Conservation (phyloP, 1,140 invertebrate genomes). For the Zophobas morio region DNA sequence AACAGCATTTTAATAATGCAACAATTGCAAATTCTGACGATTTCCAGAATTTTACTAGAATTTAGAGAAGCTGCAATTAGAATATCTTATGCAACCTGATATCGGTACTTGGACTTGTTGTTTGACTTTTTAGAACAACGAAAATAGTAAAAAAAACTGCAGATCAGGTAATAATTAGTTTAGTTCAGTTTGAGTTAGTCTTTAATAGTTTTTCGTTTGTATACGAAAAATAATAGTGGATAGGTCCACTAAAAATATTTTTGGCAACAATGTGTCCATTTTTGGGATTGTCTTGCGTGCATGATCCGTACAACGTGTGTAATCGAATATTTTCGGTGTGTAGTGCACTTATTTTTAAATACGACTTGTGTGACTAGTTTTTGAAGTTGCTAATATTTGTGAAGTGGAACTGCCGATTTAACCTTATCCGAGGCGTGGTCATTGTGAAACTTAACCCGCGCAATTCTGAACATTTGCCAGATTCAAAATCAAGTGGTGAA, state of each 20-base stretch:
- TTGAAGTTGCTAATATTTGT: slow-evolving; percentile 42
- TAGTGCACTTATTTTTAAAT: slow-evolving; percentile 42
- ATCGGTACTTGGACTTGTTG: too few relatives aligned
- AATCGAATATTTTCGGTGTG: slow-evolving; percentile 18
- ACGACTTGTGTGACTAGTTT: slow-evolving; percentile 46
- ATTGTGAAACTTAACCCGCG: slow-evolving; percentile 40
- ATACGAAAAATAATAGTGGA: too few relatives aligned
- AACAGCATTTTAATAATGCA: slow-evolving; percentile 23
- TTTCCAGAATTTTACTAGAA: too few relatives aligned
- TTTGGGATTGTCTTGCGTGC: background rate
- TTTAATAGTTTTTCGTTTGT: too few relatives aligned
- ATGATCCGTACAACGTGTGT: background rate
- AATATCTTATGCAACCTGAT: too few relatives aligned
- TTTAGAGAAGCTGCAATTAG: too few relatives aligned
- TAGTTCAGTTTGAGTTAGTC: too few relatives aligned
- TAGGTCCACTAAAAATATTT: background rate
- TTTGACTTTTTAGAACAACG: too few relatives aligned
- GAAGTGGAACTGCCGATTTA: slow-evolving; percentile 16
- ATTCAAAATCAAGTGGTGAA: slow-evolving; percentile 28
- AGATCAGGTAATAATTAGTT: too few relatives aligned
- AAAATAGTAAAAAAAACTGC: too few relatives aligned
- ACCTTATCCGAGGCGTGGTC: slow-evolving; percentile 44
- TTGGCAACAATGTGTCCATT: background rate
- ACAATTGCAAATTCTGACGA: slow-evolving; percentile 2
- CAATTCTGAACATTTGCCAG: slow-evolving; percentile 19